Conservation (phyloP, 2,888 invertebrate species). For the Parnassius smintheus region DNA sequence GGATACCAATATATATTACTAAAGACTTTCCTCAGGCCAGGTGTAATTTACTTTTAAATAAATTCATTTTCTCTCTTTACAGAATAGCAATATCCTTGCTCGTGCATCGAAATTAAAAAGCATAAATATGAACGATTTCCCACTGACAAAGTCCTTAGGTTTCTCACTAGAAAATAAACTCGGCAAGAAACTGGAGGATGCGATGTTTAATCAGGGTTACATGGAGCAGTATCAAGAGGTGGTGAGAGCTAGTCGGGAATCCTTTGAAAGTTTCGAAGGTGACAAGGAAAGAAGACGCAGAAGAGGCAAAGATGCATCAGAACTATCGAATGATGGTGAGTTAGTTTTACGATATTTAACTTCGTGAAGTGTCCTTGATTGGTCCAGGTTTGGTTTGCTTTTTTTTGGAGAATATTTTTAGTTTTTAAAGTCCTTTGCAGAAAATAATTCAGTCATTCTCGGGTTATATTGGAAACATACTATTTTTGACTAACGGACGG, state of each 20-base stretch:
- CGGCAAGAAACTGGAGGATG: constrained; percentile 39
- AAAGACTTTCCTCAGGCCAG: no score
- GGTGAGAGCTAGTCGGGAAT: constrained; percentile 48
- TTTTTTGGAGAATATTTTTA: no score
- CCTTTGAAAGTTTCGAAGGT: constrained; percentile 40
- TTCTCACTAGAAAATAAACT: constrained; percentile 38
- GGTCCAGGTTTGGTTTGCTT: no score
- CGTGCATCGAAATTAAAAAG: constrained; percentile 16
- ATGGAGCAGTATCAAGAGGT: constrained; percentile 54
- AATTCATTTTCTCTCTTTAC: neutral
- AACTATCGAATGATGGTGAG: constrained; percentile 46
- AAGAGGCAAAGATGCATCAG: constrained; percentile 39
- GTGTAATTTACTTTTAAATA: no score
- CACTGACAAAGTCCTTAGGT: constrained; percentile 49
- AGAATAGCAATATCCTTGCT: constrained; percentile 1
- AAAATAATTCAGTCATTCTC: no score
- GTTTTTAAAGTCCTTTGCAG: no score
- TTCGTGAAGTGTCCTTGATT: no score
- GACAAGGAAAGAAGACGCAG: constrained; percentile 40
- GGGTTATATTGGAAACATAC: no score
- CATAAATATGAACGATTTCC: constrained; percentile 29
- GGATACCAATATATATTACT: no score
- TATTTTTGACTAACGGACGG: no score
- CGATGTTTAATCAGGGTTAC: constrained; percentile 42
- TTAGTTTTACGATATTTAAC: neutral